Base-by-base conservation (phyloP, 2,888 invertebrate genomes). In the Melinaea marsaeus region DNA sequence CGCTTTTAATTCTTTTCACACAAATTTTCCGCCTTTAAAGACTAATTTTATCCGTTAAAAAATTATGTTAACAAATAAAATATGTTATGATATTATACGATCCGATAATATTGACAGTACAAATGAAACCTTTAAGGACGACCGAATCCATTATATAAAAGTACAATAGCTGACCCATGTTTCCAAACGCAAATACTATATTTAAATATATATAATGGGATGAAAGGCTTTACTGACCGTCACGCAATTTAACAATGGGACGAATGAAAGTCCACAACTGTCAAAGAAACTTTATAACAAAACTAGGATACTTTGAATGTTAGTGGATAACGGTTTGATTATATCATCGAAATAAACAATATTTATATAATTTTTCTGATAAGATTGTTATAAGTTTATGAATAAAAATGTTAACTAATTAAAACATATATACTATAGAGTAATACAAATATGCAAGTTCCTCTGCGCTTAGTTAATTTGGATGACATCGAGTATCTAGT, bases 1-100 rank as follows among this genome's bases (percentile, higher is more conserved):
- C 77, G 79, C 78, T 75, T 80, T 79, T 80, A 82, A 85, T 83
- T 82, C 81, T 82, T 80, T 76, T 79, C 75, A 69, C 79, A 74
- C 76, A 77, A 79, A 83, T 84, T 84, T 82, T 72, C 77, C 73
- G 75, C 78, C 80, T 83, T 22, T 79, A 80, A 80, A 78, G 78
- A 78, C 73, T 76, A 83, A 84, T 84, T 81, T 80, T 76, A 78
- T 77, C 77, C 76, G 79, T 76, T 80, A 79, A 76, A 75, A 80
- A 81, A 78, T 75, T 76, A 76, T 76, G 78, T 71, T 73, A 76
- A 79, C 78, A 78, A 75, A 67, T 64, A 51, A 57, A 62, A 69
- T 55, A 70, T 69, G 11, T 32, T 51, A 51, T 9, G 51, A 5
- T 4, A 13, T 48, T 6, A 48, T 48, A 48, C 32, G 9, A 51